Base-by-base conservation (phyloP, 2,113 vertebrate genomes). In the Pygoscelis antarcticus region DNA sequence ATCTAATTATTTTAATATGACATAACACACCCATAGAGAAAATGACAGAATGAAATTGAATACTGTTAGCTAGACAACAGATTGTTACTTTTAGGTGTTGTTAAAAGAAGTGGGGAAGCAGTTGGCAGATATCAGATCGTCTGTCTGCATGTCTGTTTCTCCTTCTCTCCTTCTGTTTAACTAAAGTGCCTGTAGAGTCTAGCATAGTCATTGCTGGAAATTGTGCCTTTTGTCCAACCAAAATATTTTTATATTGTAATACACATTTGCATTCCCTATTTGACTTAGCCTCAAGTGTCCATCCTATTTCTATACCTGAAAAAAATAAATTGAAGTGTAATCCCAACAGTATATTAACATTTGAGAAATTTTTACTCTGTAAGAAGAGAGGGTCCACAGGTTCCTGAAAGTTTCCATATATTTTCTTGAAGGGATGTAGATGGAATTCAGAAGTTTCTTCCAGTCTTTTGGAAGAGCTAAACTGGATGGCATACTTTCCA, bases 21-120 rank as follows among this genome's bases (percentile, higher is more conserved):
- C 40, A 52, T 40, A 87, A 76, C 29, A 83, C 27, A 62, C 5
- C 21, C 52, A 85, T 23, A 95, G 34, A 93, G 54, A 89, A 89
- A 95, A 93, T 55, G 49, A 66, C 46, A 91, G n/a, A 87, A 85
- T 66, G 2, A 64, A 83, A 85, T 83, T 68, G 34, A 29, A 89
- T 80, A 76, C 44, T 72, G 36, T 60, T 91, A 94, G 20, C 84
- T 90, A 94, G 87, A 92, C 70, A 83, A 66, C 87, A 96, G 93
- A 91, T 88, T 96, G 75, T 80, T 94, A 70, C 90, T 91, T 95
- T 91, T 93, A 94, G 71, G 75, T 88, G 94, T 85, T 95, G 85
- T 77, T 94, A 87, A 94, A 95, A 94, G 81, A 84, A 92, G 22
- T 44, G 49, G 83, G 78, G 60, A 96, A 96, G 81, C 86, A 89